A percentile compares a stretch with the other conserved stretches of the same genome.
These are phyloP conservation scores for Heliconius congener DNA, from an alignment of 1,140 invertebrate genomes.

Conservation along the genomic window DNA sequence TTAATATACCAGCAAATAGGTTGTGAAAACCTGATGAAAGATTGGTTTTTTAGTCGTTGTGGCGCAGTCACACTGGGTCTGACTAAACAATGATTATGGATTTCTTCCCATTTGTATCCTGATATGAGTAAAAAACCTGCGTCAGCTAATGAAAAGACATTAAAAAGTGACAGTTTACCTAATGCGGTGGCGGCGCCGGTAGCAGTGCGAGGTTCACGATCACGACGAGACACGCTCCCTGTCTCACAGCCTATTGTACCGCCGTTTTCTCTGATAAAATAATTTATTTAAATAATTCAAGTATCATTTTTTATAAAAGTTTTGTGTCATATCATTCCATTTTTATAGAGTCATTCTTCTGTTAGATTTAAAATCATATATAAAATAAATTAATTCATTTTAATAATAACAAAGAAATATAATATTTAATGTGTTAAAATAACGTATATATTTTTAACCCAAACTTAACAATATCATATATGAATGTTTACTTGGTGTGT, in stretches of 20 bases:
- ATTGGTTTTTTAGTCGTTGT: too few species aligned
- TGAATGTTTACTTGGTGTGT: conserved; percentile 81
- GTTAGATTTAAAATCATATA: too few species aligned
- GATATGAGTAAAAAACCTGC: not conserved
- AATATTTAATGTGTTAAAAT: not conserved
- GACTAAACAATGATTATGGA: too few species aligned
- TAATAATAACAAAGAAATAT: not conserved
- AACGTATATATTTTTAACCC: not conserved
- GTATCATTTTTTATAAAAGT: not conserved
- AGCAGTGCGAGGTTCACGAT: conserved; percentile 58
- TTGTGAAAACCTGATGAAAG: too few species aligned
- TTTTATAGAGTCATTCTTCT: too few species aligned
- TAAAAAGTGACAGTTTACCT: conserved; percentile 43
- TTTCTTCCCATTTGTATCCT: not conserved
- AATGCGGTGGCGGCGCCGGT: conserved; percentile 64
- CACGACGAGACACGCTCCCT: conserved; percentile 50
- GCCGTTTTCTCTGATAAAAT: conserved; percentile 69
- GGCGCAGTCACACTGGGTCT: too few species aligned
- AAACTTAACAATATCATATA: not conserved
- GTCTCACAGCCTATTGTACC: conserved; percentile 61
- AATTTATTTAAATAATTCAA: not conserved
- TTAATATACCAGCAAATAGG: too few species aligned
- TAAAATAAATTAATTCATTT: not conserved
- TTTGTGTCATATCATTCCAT: too few species aligned
- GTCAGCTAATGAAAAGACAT: too few species aligned